phyloP scores from a whole-genome alignment of 1,140 invertebrate species.

The Arion vulgaris region DNA sequence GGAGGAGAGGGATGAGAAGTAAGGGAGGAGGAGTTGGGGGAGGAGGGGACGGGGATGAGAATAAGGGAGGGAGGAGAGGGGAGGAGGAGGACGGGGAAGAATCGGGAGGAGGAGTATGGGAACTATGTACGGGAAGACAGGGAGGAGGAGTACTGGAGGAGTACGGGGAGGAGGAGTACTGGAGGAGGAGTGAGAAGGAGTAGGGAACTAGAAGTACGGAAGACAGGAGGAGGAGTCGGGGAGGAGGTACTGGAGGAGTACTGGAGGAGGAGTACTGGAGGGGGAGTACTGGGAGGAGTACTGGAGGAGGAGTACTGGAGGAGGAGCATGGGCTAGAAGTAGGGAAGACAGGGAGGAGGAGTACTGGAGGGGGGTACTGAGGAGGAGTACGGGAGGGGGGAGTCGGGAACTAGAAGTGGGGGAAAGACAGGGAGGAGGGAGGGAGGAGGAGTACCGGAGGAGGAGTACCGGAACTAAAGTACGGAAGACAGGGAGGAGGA shows the following conservation, averaged over 20 bases:
- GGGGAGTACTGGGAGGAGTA: slow-evolving; percentile 20
- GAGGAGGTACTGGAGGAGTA: slow-evolving; percentile 4
- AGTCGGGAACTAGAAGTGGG: too few relatives aligned
- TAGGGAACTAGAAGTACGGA: slow-evolving; percentile 19
- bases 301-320: too few relatives aligned
- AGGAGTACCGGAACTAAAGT: too few relatives aligned
- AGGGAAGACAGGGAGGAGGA: too few relatives aligned
- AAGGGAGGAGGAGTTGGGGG: too few relatives aligned
- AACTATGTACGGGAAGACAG: slow-evolving; percentile 23
- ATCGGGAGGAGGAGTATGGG: not conserved
- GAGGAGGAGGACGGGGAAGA: not conserved
- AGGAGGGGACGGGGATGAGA: slow-evolving; percentile 10
- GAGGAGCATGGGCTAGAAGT: too few relatives aligned
- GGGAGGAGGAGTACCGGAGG: too few relatives aligned
- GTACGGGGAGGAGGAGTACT: not conserved
- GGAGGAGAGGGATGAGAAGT: too few relatives aligned
- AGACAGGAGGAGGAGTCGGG: slow-evolving; percentile 17
- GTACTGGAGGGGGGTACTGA: too few relatives aligned
- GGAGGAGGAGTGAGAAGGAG: slow-evolving; percentile 5
- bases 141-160: slow-evolving; percentile 27
- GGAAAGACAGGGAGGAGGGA: too few relatives aligned
- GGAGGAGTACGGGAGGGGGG: too few relatives aligned
- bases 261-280: slow-evolving; percentile 8
- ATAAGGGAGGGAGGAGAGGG: not conserved
- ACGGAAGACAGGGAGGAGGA: too few relatives aligned